Evolutionary conservation across 2,797 vertebrate species (phyloP).

Genomic region (Intellagama lesueurii): DNA sequence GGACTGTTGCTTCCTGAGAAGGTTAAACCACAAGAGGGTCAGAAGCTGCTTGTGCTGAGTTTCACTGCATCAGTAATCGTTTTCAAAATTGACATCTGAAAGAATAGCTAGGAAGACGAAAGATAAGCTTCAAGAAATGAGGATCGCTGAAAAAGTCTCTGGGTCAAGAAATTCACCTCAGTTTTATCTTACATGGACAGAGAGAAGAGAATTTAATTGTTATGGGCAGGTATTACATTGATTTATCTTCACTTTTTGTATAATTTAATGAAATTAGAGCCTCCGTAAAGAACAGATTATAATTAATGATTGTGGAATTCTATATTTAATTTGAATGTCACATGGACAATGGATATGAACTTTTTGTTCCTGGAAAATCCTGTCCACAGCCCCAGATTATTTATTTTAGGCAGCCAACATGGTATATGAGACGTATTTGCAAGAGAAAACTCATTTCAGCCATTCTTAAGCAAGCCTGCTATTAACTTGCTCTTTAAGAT

Average conservation of each 20-base stretch:
- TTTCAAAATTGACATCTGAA: not conserved
- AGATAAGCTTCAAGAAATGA: not conserved
- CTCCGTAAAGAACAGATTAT: not conserved
- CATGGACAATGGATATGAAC: not conserved
- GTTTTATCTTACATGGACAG: not conserved
- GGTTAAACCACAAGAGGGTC: not conserved
- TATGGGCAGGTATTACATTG: not conserved
- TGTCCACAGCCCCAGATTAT: not conserved
- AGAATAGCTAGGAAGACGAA: not conserved
- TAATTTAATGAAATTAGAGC: conserved; percentile 43
- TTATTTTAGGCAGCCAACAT: not conserved
- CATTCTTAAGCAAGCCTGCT: not conserved
- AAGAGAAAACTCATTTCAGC: conserved; percentile 9
- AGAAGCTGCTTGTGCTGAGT: not conserved
- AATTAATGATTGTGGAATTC: conserved; percentile 29
- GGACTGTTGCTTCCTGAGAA: not conserved
- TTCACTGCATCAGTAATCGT: not conserved
- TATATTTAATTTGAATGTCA: conserved; percentile 13
- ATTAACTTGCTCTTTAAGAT: not conserved
- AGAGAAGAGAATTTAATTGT: not conserved
- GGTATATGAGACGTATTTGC: not conserved
- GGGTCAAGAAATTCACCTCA: not conserved
- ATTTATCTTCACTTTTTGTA: not conserved
- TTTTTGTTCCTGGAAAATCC: conserved; percentile 17
- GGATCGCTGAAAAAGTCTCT: not conserved